Evolutionary conservation across 2,888 invertebrate species (phyloP).

Genomic region (Cheilosia pagana): DNA sequence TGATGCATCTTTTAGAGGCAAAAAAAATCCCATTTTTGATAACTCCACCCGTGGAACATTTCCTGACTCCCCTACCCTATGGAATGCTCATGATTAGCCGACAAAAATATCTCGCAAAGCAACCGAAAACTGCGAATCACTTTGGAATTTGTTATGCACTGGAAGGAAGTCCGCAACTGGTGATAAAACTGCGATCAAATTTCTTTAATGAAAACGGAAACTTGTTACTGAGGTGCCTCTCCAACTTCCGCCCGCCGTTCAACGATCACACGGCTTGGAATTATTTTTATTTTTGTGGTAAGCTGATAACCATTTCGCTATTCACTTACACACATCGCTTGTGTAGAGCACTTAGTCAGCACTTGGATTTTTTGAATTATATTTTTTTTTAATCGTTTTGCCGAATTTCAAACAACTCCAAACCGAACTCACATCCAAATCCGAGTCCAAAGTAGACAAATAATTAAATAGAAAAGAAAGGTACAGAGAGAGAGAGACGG

Average conservation of each 20-base stretch:
- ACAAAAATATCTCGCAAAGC: too few relatives aligned
- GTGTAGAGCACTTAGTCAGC: background rate
- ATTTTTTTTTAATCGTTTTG: background rate
- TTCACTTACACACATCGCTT: background rate
- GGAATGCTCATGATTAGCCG: too few relatives aligned
- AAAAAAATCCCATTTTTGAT: too few relatives aligned
- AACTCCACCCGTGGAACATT: too few relatives aligned
- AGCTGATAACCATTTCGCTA: background rate
- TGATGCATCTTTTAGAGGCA: too few relatives aligned
- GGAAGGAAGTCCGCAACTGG: too few relatives aligned
- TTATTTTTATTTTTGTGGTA: background rate
- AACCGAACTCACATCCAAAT: background rate
- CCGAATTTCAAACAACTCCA: background rate
- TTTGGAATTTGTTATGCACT: too few relatives aligned
- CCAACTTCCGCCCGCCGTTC: background rate
- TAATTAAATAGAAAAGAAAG: slow-evolving; percentile 5
- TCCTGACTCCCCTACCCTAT: too few relatives aligned
- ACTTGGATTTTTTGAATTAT: background rate
- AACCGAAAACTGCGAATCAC: too few relatives aligned
- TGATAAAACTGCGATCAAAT: too few relatives aligned
- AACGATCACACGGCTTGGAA: background rate
- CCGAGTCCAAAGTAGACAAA: slow-evolving; percentile 9
- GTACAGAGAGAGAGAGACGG: background rate
- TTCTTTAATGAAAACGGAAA: background rate
- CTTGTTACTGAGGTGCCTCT: background rate